Evolutionary conservation across 2,113 vertebrate genomes (phyloP).

Genomic region (Leiothrix lutea): DNA sequence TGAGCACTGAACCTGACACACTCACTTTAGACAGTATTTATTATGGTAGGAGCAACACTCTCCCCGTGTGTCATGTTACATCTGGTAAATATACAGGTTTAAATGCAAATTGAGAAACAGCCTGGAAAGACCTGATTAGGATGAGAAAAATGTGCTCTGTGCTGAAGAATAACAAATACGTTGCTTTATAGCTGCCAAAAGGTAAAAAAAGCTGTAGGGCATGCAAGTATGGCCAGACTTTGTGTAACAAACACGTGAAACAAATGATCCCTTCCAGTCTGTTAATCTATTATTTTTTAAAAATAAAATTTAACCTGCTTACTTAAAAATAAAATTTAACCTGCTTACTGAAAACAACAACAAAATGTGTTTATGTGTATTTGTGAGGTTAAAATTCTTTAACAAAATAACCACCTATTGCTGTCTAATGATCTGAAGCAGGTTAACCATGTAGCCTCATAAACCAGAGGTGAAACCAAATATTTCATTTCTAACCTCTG

Average conservation of each 20-base stretch:
- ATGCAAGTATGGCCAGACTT: background rate
- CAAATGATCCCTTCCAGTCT: background rate
- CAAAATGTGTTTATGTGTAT: background rate
- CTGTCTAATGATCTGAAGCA: background rate
- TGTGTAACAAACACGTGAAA: background rate
- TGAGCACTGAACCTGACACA: background rate
- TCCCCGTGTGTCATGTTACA: background rate
- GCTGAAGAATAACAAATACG: background rate
- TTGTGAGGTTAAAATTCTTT: background rate
- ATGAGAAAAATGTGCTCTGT: background rate
- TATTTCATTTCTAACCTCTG: constrained; percentile 78
- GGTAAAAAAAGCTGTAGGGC: background rate
- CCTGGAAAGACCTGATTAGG: background rate
- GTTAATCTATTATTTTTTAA: background rate
- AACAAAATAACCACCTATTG: background rate
- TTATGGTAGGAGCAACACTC: background rate
- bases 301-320: background rate
- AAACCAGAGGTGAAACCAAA: background rate
- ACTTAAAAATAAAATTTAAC: background rate
- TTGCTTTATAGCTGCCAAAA: background rate
- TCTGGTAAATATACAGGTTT: background rate
- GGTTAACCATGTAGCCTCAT: background rate
- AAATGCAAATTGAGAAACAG: background rate
- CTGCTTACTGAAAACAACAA: background rate
- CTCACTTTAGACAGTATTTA: background rate